Evolutionary conservation across 2,888 invertebrate genomes (phyloP), one percentile per base, ranked within the genome.

Genomic region (Enchytraeus crypticus): DNA sequence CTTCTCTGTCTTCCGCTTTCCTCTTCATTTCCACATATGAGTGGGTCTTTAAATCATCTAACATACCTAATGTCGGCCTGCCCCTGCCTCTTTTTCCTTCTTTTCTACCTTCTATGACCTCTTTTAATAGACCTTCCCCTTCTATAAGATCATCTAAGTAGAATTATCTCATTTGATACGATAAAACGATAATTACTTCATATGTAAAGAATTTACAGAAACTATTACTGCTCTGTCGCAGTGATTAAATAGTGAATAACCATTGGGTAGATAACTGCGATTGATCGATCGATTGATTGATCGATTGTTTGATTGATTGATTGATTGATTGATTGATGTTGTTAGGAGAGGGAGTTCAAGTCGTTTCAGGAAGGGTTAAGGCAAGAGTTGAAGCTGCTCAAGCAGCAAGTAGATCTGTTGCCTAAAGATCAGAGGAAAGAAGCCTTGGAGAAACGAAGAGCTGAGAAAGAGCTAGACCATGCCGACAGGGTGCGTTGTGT

Each of bases 401-500:
- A 97, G 76, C 93, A 95, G 79, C 84, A 85, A 71, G 87, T 93
- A 51, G 96, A 96, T 74, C 83, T 92, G 69, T 84, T 95, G 64
- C 89, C 92, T 23, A 95, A 93, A 79, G 93, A 93, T 66, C 86
- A 88, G 56, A 85, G 95, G 71, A 95, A 97, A 81, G 91, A 89
- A 70, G 88, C 89, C 70, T 89, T 92, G 79, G 84, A 88, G 62
- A 82, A 84, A 64, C 84, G 90, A 4, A 88, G 90, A 72, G 89
- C 90, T 64, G 87, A 89, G 59, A 85, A 96, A 72, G 97, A 97
- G 77, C 83, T 86, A 1, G 93, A 95, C 71, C 93, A 96, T 76
- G 87, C 87, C 63, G 92, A 92, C 68, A 85, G 75, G 74, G 78
- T 76, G n/a, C 29, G 2, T 47, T 14, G 11, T 11, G 1, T 47